Percentiles rank a stretch among this genome's conserved stretches.
These are phyloP conservation scores for Brachionus sp. DNA, from an alignment of 1,140 invertebrate genomes.

Conservation along the genomic window DNA sequence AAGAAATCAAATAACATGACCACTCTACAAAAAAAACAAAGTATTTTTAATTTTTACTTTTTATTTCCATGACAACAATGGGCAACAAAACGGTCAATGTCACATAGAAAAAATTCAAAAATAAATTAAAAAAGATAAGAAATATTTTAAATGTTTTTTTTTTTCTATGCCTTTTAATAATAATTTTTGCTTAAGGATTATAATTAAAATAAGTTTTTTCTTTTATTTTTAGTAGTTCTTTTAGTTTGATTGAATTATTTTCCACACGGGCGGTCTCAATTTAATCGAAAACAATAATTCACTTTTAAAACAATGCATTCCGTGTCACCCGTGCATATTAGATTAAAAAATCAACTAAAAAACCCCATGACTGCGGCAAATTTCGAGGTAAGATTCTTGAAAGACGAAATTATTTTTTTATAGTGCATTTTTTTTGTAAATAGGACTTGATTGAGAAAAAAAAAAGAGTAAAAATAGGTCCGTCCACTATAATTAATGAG, in stretches of 20 bases:
- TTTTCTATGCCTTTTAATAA: neutral
- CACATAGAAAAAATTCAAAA: neutral
- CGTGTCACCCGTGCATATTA: conserved; percentile 26
- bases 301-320: conserved; percentile 4
- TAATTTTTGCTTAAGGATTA: neutral
- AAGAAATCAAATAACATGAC: neutral
- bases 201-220: neutral
- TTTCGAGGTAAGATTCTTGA: conserved; percentile 19
- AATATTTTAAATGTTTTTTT: neutral
- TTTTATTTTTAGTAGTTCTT: neutral
- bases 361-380: conserved; percentile 13
- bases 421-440: neutral
- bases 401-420: neutral
- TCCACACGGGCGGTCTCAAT: neutral
- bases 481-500: neutral
- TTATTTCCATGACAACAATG: neutral
- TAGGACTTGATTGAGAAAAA: conserved; percentile 5
- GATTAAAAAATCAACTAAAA: conserved; percentile 6
- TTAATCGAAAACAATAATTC: neutral
- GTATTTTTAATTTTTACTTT: neutral
- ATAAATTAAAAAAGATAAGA: conserved; percentile 18
- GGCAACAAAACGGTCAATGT: conserved; percentile 16
- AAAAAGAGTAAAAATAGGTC: conserved; percentile 36
- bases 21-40: neutral
- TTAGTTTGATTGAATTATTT: neutral